phyloP scores from a whole-genome alignment of 2,888 invertebrate genomes.

The Ophioninae sp. region DNA sequence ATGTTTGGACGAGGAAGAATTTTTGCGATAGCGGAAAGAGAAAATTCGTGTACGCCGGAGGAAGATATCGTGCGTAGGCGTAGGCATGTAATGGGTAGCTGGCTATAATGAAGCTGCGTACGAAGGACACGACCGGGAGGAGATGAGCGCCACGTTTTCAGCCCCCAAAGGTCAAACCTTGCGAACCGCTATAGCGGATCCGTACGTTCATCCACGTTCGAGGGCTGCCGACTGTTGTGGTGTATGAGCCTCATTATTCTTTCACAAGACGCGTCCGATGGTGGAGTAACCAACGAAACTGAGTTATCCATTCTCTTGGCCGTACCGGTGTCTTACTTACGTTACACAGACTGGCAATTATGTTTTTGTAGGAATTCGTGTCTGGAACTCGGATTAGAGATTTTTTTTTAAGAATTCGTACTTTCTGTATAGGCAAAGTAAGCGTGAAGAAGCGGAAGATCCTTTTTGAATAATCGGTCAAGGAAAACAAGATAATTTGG shows the following conservation, averaged over 20 bases:
- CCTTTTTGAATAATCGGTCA: too few relatives aligned
- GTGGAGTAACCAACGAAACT: conserved; percentile 11
- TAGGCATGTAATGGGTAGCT: neutral
- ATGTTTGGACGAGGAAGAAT: neutral
- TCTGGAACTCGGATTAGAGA: too few relatives aligned
- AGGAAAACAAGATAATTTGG: too few relatives aligned
- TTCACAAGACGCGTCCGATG: conserved; percentile 52
- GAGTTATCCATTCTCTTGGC: conserved; percentile 22
- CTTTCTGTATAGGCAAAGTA: too few relatives aligned
- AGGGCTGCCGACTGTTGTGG: conserved; percentile 3
- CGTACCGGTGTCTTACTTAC: neutral
- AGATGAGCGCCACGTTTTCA: conserved; percentile 34
- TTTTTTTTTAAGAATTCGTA: too few relatives aligned
- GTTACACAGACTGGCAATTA: neutral
- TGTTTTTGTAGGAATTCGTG: too few relatives aligned
- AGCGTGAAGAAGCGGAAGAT: too few relatives aligned
- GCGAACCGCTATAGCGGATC: neutral
- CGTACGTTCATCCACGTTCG: neutral
- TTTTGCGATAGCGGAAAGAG: neutral
- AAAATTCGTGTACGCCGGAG: neutral
- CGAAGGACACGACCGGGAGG: neutral
- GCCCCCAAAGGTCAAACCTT: conserved; percentile 42
- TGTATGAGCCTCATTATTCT: conserved; percentile 44
- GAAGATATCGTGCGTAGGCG: conserved; percentile 1
- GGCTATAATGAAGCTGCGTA: conserved; percentile 1